phyloP scores from a whole-genome alignment of 2,113 vertebrate genomes.

The Amphilophus citrinellus region DNA sequence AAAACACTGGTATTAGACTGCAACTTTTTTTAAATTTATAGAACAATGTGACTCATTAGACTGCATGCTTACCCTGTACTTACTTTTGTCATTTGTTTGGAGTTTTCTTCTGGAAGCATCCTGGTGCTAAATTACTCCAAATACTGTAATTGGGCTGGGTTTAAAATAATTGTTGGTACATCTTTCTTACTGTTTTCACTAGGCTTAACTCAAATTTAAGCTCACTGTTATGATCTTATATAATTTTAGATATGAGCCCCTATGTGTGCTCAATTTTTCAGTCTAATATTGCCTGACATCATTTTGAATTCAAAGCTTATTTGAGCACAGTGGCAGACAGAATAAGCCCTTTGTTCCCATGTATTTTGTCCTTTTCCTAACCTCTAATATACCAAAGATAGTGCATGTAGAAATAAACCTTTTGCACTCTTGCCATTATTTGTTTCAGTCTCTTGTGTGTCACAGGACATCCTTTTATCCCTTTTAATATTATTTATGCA shows the following conservation, averaged over 20 bases:
- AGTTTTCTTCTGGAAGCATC: not conserved
- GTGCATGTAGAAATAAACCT: not conserved
- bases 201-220: not conserved
- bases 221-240: too few species aligned
- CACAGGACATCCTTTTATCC: not conserved
- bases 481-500: slow-evolving; percentile 9
- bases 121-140: not conserved
- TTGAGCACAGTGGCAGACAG: not conserved
- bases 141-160: not conserved
- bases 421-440: not conserved
- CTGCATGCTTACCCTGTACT: too few species aligned
- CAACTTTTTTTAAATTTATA: too few species aligned
- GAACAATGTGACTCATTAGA: too few species aligned
- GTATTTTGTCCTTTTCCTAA: not conserved
- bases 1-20: too few species aligned
- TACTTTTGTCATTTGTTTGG: too few species aligned
- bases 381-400: not conserved
- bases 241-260: not conserved
- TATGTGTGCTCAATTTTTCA: not conserved
- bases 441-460: not conserved
- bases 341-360: not conserved
- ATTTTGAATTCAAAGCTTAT: not conserved
- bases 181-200: not conserved
- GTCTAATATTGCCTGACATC: not conserved
- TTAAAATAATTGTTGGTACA: slow-evolving; percentile 1